Evolutionary conservation across 2,113 vertebrate genomes (phyloP).

Genomic region (Struthio camelus): DNA sequence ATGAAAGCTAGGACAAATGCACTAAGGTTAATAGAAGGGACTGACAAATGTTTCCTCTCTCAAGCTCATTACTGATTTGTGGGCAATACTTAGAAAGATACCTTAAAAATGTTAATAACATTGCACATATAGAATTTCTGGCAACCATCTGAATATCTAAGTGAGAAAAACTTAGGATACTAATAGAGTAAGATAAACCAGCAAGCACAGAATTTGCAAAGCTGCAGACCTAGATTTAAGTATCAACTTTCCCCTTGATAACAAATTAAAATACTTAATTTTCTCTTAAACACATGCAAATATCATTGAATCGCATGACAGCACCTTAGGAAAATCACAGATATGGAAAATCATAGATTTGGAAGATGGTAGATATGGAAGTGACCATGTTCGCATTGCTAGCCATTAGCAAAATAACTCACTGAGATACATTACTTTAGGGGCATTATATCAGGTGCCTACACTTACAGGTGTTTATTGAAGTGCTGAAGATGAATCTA

Average conservation of each 20-base stretch:
- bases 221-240: background rate
- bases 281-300: background rate
- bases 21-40: background rate
- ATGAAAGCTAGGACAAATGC: background rate
- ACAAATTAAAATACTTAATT: background rate
- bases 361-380: background rate
- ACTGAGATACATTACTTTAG: background rate
- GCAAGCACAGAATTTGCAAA: background rate
- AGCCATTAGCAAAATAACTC: background rate
- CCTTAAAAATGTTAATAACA: too few species aligned
- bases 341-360: background rate
- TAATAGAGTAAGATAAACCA: background rate
- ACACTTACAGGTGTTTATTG: background rate
- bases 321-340: background rate
- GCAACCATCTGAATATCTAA: fast-evolving
- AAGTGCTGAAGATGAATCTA: background rate
- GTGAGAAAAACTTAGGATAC: background rate
- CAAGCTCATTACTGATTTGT: fast-evolving
- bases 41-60: background rate
- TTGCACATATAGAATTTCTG: background rate
- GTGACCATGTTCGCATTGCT: fast-evolving
- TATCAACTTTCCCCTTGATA: background rate
- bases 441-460: background rate
- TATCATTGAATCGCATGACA: background rate
- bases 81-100: background rate